phyloP scores from a whole-genome alignment of 2,888 invertebrate genomes.

The Kryphioiulus occultus region DNA sequence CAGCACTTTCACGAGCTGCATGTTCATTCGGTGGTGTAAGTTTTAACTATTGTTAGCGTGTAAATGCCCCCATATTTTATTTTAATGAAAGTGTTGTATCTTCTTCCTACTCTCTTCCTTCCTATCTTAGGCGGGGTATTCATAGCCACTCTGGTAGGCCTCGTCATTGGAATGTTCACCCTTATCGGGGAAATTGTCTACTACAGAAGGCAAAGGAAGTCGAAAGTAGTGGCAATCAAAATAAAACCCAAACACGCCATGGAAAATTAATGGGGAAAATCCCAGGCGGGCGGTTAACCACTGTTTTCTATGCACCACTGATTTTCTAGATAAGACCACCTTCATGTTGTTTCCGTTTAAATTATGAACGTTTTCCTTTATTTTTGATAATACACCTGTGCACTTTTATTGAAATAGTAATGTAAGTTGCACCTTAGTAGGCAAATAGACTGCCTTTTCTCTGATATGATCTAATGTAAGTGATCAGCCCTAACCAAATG shows the following conservation, averaged over 20 bases:
- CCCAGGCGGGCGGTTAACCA: not conserved
- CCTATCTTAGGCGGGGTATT: slow-evolving; percentile 79
- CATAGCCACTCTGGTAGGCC: slow-evolving; percentile 85
- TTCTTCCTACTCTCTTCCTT: slow-evolving; percentile 41
- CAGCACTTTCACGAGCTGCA: slow-evolving; percentile 37
- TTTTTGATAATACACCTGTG: not conserved
- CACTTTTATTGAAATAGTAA: not conserved
- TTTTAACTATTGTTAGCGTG: slow-evolving; percentile 45
- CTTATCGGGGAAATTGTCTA: slow-evolving; percentile 80
- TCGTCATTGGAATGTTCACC: slow-evolving; percentile 84
- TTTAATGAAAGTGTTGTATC: slow-evolving; percentile 29
- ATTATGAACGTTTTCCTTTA: not conserved
- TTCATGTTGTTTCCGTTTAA: not conserved
- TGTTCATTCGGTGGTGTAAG: slow-evolving; percentile 7
- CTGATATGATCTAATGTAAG: too few relatives aligned
- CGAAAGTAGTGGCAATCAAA: slow-evolving; percentile 51
- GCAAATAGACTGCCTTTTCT: too few relatives aligned
- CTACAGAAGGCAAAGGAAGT: slow-evolving; percentile 51
- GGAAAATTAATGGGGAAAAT: slow-evolving; percentile 41
- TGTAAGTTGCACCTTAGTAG: not conserved
- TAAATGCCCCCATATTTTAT: slow-evolving; percentile 45
- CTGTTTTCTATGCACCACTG: not conserved
- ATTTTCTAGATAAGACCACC: not conserved
- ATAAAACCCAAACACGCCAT: slow-evolving; percentile 50
- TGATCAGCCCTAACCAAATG: too few relatives aligned